Evolutionary conservation across 1,140 invertebrate genomes (phyloP).

Genomic region (Drosophila asahinai): DNA sequence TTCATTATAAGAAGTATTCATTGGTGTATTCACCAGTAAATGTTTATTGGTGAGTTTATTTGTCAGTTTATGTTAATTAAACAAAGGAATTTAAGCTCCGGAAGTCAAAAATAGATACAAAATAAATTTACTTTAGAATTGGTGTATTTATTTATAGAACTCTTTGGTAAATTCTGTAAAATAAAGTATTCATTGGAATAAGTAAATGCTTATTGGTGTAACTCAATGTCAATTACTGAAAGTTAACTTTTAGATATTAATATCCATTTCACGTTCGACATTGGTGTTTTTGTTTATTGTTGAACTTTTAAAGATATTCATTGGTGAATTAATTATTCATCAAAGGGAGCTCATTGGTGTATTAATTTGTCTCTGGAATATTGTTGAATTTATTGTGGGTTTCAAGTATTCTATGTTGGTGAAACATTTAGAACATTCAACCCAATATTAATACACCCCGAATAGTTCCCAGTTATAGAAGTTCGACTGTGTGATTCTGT

Average conservation of each 20-base stretch:
- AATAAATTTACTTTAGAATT: neutral
- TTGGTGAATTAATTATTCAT: neutral
- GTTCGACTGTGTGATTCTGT: slow-evolving; percentile 26
- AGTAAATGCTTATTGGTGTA: no score
- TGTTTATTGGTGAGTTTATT: neutral
- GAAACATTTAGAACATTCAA: neutral
- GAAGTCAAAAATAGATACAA: neutral
- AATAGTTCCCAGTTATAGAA: neutral
- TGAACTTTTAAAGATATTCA: neutral
- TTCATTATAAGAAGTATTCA: neutral
- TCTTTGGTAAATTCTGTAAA: no score
- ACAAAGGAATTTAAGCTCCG: neutral
- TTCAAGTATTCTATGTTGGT: neutral
- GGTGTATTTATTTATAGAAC: neutral
- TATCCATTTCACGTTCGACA: no score
- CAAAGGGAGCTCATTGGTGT: no score
- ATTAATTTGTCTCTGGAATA: neutral
- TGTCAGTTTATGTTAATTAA: neutral
- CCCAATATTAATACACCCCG: neutral
- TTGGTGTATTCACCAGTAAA: neutral
- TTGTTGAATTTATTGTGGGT: neutral
- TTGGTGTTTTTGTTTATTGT: no score
- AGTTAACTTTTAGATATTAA: no score
- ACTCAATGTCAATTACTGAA: no score
- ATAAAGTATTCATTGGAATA: no score